These are phyloP conservation scores for Melikaiella ostensackeni DNA, from an alignment of 2,888 invertebrate species.

Conservation along the genomic window DNA sequence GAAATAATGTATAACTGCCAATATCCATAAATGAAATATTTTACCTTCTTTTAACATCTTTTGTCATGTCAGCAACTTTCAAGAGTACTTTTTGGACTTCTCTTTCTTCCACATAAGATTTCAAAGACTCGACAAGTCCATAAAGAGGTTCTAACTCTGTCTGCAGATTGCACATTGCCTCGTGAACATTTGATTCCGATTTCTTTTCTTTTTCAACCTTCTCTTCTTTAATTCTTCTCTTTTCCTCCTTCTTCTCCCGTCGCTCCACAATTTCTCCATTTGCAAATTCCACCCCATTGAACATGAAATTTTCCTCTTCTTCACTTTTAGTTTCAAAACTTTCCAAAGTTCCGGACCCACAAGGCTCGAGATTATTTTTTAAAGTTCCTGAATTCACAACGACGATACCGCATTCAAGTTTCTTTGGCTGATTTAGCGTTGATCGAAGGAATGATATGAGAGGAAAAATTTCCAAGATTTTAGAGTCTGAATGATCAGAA, in stretches of 20 bases:
- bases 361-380: conserved; percentile 48
- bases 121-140: conserved; percentile 56
- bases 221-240: conserved; percentile 4
- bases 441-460: conserved; percentile 64
- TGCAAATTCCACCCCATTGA: background rate
- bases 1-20: no score
- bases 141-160: conserved; percentile 63
- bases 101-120: conserved; percentile 52
- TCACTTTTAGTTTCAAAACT: conserved; percentile 40
- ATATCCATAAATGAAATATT: background rate
- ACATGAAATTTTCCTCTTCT: conserved; percentile 2
- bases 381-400: conserved; percentile 68
- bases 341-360: conserved; percentile 54
- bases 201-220: conserved; percentile 35
- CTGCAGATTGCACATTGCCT: conserved; percentile 57
- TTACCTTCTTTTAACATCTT: conserved; percentile 45
- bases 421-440: conserved; percentile 60
- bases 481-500: conserved; percentile 43
- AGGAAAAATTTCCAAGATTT: conserved; percentile 57
- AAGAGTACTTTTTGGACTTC: conserved; percentile 62
- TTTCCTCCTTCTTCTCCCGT: conserved; percentile 31
- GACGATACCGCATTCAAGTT: conserved; percentile 72
- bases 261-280: conserved; percentile 13
- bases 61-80: conserved; percentile 60
- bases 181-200: conserved; percentile 40